Conservation (phyloP, 2,113 vertebrate species). For the Ophthalmolycus amberensis region DNA sequence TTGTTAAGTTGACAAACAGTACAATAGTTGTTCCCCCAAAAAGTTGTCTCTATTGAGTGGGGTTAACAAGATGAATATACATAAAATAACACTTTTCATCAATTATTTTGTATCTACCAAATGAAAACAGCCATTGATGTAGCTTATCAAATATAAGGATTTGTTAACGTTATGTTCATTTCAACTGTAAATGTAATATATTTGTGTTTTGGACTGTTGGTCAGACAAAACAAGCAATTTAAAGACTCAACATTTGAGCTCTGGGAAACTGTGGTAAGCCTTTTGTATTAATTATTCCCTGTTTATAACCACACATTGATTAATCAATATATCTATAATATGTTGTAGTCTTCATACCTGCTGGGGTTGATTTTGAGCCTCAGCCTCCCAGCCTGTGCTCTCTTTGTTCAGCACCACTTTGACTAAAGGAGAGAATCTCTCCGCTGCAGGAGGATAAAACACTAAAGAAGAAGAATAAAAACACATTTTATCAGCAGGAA, state of each 20-base stretch:
- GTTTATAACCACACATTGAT: neutral
- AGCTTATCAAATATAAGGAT: neutral
- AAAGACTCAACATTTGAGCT: neutral
- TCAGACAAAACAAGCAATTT: neutral
- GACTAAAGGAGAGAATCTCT: constrained; percentile 28
- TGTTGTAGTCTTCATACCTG: constrained; percentile 12
- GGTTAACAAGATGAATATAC: neutral
- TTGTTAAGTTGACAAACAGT: neutral
- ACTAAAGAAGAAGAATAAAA: constrained; percentile 15
- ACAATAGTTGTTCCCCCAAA: neutral
- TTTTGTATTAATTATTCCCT: neutral
- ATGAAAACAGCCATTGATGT: neutral
- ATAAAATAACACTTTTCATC: neutral
- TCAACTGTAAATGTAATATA: neutral
- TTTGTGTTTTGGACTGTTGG: neutral
- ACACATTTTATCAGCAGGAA: neutral
- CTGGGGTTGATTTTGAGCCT: constrained; percentile 18
- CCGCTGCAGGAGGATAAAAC: constrained; percentile 26
- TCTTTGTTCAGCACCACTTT: constrained; percentile 31
- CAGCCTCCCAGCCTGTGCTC: constrained; percentile 32
- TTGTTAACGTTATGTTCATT: neutral
- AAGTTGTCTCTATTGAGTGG: neutral
- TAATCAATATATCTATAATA: neutral
- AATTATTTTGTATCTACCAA: neutral
- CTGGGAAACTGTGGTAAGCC: neutral